Conservation (phyloP, 2,113 vertebrate genomes). For the Mesitornis unicolor region DNA sequence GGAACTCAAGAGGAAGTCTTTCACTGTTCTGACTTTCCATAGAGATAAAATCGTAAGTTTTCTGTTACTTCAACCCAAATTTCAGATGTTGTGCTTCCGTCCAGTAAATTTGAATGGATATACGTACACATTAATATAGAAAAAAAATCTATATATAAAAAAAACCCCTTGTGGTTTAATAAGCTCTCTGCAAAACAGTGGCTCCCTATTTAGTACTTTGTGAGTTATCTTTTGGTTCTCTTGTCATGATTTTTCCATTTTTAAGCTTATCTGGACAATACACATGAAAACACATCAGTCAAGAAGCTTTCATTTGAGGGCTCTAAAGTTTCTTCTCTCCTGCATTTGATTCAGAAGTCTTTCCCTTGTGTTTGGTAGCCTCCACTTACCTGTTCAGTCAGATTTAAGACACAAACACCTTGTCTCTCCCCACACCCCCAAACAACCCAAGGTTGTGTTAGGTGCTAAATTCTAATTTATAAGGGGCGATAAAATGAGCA, state of each 20-base stretch:
- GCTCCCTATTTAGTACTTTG: background rate
- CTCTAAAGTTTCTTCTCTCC: conserved; percentile 80
- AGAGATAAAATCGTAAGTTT: background rate
- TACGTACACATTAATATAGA: background rate
- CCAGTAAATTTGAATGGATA: background rate
- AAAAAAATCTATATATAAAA: background rate
- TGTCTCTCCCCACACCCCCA: background rate
- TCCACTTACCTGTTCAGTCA: background rate
- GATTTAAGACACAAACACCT: background rate
- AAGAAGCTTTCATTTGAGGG: conserved; percentile 73
- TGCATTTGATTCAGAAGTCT: conserved; percentile 15
- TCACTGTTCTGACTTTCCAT: background rate
- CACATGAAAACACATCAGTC: conserved; percentile 54
- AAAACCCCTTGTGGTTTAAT: background rate
- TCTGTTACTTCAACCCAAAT: background rate
- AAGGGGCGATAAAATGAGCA: background rate
- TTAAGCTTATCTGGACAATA: conserved; percentile 78
- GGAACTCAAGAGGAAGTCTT: background rate
- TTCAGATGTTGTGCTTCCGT: background rate
- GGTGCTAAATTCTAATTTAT: background rate
- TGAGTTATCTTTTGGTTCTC: conserved; percentile 21
- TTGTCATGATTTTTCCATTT: conserved; percentile 71
- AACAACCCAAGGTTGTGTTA: background rate
- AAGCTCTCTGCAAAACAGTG: background rate
- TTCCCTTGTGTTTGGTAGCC: background rate